A percentile compares a stretch with the other conserved stretches of the same genome.
These are phyloP conservation scores for Bujurquina vittata DNA, from an alignment of 2,113 vertebrate species.

Conservation along the genomic window DNA sequence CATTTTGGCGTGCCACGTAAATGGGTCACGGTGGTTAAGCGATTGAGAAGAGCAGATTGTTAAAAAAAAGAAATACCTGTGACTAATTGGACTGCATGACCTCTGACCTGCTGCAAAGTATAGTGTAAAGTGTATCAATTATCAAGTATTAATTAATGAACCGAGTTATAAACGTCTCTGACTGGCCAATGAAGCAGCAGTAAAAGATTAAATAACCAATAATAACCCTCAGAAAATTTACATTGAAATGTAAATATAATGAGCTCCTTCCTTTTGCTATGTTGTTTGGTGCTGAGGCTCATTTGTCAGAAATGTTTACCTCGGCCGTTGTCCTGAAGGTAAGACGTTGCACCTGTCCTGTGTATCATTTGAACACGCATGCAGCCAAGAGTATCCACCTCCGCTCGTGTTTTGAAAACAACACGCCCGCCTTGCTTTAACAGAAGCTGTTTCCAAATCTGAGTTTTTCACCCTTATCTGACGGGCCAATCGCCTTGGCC, in stretches of 20 bases:
- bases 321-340: constrained; percentile 18
- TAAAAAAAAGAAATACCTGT: background rate
- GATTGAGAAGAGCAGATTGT: background rate
- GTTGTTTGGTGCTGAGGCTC: background rate
- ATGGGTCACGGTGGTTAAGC: background rate
- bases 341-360: constrained; percentile 21
- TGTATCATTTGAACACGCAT: constrained; percentile 30
- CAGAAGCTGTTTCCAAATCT: constrained; percentile 72
- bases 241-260: background rate
- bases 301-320: constrained; percentile 18
- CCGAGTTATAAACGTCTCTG: no score
- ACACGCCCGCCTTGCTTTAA: constrained; percentile 51
- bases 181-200: background rate
- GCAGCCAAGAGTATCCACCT: constrained; percentile 34
- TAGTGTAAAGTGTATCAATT: background rate
- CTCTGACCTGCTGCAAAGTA: background rate
- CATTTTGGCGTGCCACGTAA: background rate
- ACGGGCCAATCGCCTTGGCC: constrained; percentile 17
- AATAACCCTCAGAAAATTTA: background rate
- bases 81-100: constrained; percentile 2
- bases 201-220: no score
- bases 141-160: background rate
- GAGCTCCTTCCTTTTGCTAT: background rate
- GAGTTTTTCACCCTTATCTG: constrained; percentile 55
- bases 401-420: constrained; percentile 67